Evolutionary conservation across 2,797 vertebrate species (phyloP), one percentile per base, ranked within the genome.

Genomic region (Gymnodraco acuticeps): DNA sequence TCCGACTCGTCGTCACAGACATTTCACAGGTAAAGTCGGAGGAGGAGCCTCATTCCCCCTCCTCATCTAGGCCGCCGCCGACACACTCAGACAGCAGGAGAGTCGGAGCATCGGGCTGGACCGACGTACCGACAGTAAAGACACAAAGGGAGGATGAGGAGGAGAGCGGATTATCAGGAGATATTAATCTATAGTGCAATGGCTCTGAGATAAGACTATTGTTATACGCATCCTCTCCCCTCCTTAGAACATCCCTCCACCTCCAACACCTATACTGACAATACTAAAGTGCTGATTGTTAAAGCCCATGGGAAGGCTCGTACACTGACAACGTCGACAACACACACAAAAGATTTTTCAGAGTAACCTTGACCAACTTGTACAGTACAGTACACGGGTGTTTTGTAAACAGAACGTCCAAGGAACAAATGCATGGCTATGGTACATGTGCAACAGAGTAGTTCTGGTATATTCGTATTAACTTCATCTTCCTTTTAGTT

Each of bases 261-360:
- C 73, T 78, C 86, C 56, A 51, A 78, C 81, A 77, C 45, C 62
- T 47, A 55, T 41, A 78, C 85, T 61, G 85, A 89, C 87, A 60
- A 79, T 87, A 81, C 90, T 95, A 95, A 95, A 95, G 94, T 95
- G 94, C 94, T 93, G 90, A 94, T 91, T 84, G 85, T 90, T 89
- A 65, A 82, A 82, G 89, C 91, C 88, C 77, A 54, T 38, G 46
- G 81, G 20, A 10, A 87, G 89, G 88, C 85, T 73, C 60, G 19
- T 75, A 89, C 90, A 90, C 82, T 33, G 80, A 81, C 75, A 54
- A 87, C 75, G 79, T 83, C 80, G 52, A 93, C 88, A 69, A 91
- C 89, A 93, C 87, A 84, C 81, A 87, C 78, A 76, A 75, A 86
- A 73, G 82, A 72, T 51, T 73, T 78, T 84, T 76, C 65, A 79